Evolutionary conservation across 2,113 vertebrate genomes (phyloP), one percentile per base, ranked within the genome.

Genomic region (Pterophyllum scalare): DNA sequence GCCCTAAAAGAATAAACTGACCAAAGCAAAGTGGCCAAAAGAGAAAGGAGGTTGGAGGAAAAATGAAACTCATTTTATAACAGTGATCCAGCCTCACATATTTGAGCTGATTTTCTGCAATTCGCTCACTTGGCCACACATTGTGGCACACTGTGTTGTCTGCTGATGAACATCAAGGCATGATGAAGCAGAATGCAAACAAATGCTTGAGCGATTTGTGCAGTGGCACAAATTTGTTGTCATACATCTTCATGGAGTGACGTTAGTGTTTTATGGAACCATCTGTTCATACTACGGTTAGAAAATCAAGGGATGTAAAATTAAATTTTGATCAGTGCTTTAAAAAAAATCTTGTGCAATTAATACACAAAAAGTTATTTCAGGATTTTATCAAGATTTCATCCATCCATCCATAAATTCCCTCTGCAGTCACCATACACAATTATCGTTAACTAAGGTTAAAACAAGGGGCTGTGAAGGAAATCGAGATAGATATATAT

Each of bases 181-280:
- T 38, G 81, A 88, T 83, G 83, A 81, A 87, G 85, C 89, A 87
- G 83, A 79, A 86, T 90, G 89, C 76, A 87, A 87, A 85, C 46
- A 49, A 26, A 81, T 65, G 88, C 89, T 81, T 59, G 60, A 89
- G 86, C 2, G 7, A 82, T 87, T 91, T 60, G 59, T 75, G 72
- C 81, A 59, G 0, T 38, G 67, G 80, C 64, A 70, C 46, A 86
- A 56, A 86, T 82, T 59, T 62, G 7, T 76, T 76, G 80, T 75
- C 72, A n/a, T 84, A 82, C 80, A 88, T 90, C 86, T 88, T 81
- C 76, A 20, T 59, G 35, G 31, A 79, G 3, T 75, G 79, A 85
- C 59, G 72, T 81, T 54, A 75, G 72, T 28, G 2, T 82, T 87
- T 85, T 62, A 62, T 84, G 4, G 4, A 86, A 26, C 87, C 90